Base-by-base conservation (phyloP, 2,888 invertebrate genomes). In the Sminthurinus aureus region DNA sequence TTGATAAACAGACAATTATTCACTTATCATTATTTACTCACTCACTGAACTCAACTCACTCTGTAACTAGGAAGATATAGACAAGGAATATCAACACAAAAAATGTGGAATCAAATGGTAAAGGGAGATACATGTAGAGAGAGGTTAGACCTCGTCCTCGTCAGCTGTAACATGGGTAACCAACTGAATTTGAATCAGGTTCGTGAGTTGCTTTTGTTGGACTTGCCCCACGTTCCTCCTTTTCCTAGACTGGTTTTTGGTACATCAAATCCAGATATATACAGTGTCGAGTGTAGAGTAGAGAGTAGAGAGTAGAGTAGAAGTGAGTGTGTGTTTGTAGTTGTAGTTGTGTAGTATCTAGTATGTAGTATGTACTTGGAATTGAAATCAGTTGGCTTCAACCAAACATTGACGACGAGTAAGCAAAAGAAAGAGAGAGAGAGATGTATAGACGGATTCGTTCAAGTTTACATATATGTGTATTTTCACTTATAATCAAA, bases 101-200 rank as follows among this genome's bases (percentile, higher is more conserved):
- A 38, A 38, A 38, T 4, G 38, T 6, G 58, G 58, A 58, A 58
- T 58, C 2, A 38, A 38, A 1, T 38, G 1, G 38, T 58, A 15
- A 18, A 58, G 58, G 18, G 58, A 2, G 58, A 58, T 58, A n/a
- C n/a, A n/a, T n/a, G n/a, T n/a, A 6, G 13, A 18, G 74, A 74
- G 74, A 74, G 74, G 74, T 0, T 67, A 69, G 75, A 82, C 79
- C 84, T 83, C 58, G 58, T 77, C 83, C 84, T 83, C 58, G 58
- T 77, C 83, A 79, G 85, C 58, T 69, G 64, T 80, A 79, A 85
- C 80, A 84, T 83, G 73, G 73, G 71, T 81, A 79, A 74, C 81
- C 76, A 82, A 85, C 85, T 85, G 85, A 85, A 84, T 67, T 64
- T 83, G 84, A 76, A 83, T 83, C 74, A 67, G 78, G 84, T 73